Evolutionary conservation across 2,888 invertebrate genomes (phyloP).

Genomic region (Falcaria lacertinaria): DNA sequence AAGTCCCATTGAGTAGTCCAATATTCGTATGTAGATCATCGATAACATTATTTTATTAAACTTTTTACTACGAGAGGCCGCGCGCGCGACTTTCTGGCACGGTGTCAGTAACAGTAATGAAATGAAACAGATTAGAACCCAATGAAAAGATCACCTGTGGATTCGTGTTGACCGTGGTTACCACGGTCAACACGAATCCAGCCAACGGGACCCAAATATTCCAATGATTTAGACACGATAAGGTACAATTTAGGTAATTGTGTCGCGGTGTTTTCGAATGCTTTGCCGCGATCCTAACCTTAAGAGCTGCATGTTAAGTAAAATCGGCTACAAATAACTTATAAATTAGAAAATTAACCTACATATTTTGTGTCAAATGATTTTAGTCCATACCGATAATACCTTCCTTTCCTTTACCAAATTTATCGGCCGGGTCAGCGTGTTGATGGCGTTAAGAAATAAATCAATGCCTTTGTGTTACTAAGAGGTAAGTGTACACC

Average conservation of each 20-base stretch:
- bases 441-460: too few species aligned
- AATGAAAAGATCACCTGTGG: not conserved
- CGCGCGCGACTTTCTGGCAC: not conserved
- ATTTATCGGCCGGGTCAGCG: too few species aligned
- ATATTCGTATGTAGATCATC: not conserved
- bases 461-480: too few species aligned
- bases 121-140: not conserved
- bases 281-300: not conserved
- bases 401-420: too few species aligned
- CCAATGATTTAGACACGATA: slow-evolving; percentile 1
- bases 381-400: too few species aligned
- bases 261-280: not conserved
- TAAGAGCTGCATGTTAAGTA: not conserved
- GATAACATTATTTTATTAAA: not conserved
- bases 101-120: not conserved
- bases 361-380: too few species aligned
- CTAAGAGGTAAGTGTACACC: too few species aligned
- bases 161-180: not conserved
- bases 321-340: not conserved
- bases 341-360: too few species aligned
- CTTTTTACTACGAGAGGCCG: not conserved
- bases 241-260: not conserved
- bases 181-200: slow-evolving; percentile 6
- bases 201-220: slow-evolving; percentile 10
- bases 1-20: not conserved